These are phyloP conservation scores for Zeus faber DNA, from an alignment of 2,113 vertebrate genomes.

Conservation along the genomic window DNA sequence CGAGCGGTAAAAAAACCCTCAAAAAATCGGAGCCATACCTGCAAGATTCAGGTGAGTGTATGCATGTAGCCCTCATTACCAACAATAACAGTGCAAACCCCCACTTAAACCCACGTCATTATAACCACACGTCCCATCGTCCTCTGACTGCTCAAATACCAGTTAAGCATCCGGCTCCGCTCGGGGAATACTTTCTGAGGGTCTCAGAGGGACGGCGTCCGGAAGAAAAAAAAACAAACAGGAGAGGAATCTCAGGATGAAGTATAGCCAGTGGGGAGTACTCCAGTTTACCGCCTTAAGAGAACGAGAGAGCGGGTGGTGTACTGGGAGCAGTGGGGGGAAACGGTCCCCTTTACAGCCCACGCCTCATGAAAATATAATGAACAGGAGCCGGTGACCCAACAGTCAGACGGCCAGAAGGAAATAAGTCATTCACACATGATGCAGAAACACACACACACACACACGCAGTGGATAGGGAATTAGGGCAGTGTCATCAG, in stretches of 20 bases:
- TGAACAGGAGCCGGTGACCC: constrained; percentile 53
- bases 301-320: constrained; percentile 41
- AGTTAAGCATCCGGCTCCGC: constrained; percentile 17
- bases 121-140: constrained; percentile 48
- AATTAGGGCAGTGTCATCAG: too few species aligned
- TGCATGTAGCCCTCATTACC: constrained; percentile 15
- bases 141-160: constrained; percentile 49
- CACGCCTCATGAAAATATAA: constrained; percentile 76
- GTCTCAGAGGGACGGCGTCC: constrained; percentile 66
- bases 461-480: too few species aligned
- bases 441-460: too few species aligned
- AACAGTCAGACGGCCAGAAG: background rate
- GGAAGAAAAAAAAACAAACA: constrained; percentile 79
- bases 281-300: constrained; percentile 45
- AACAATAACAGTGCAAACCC: constrained; percentile 54
- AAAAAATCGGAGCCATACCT: too few species aligned
- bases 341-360: constrained; percentile 50
- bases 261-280: constrained; percentile 59
- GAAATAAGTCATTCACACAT: background rate
- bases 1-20: too few species aligned
- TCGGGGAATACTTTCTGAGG: constrained; percentile 53
- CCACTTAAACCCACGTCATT: constrained; percentile 50
- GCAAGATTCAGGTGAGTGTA: background rate
- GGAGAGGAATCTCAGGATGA: constrained; percentile 59
- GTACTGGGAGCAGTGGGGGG: background rate